Conservation (phyloP, 1,140 invertebrate species). For the Calosoma granatense region DNA sequence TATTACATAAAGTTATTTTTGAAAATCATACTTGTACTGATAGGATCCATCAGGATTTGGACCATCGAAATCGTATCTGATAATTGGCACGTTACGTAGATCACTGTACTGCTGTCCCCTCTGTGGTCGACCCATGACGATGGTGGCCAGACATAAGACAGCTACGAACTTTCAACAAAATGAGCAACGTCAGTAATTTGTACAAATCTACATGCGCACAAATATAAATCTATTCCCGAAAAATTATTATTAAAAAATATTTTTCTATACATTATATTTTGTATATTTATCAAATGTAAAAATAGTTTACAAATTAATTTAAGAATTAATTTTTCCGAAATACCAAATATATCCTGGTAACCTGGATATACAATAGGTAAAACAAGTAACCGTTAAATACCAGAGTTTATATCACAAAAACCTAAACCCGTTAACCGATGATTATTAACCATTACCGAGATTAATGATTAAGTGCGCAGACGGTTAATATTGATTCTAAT, state of each 20-base stretch:
- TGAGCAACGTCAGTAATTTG: too few relatives aligned
- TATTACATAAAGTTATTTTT: too few relatives aligned
- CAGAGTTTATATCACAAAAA: too few relatives aligned
- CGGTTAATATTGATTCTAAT: too few relatives aligned
- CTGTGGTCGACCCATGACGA: not conserved
- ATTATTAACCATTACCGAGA: too few relatives aligned
- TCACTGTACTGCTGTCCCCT: not conserved
- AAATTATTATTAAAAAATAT: not conserved
- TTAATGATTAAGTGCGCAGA: too few relatives aligned
- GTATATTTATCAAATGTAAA: not conserved
- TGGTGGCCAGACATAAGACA: not conserved
- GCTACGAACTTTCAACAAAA: not conserved
- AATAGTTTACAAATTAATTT: not conserved
- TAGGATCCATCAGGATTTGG: constrained; percentile 1
- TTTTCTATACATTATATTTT: not conserved
- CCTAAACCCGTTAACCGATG: too few relatives aligned
- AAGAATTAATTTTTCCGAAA: too few relatives aligned
- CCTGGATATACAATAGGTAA: too few relatives aligned
- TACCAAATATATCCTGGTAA: too few relatives aligned
- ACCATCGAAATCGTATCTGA: not conserved
- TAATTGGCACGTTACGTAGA: not conserved
- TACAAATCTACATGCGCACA: too few relatives aligned
- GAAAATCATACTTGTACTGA: not conserved
- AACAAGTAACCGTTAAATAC: too few relatives aligned
- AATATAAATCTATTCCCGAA: not conserved